Conservation (phyloP, 2,888 invertebrate genomes). For the Dynastes tityus region DNA sequence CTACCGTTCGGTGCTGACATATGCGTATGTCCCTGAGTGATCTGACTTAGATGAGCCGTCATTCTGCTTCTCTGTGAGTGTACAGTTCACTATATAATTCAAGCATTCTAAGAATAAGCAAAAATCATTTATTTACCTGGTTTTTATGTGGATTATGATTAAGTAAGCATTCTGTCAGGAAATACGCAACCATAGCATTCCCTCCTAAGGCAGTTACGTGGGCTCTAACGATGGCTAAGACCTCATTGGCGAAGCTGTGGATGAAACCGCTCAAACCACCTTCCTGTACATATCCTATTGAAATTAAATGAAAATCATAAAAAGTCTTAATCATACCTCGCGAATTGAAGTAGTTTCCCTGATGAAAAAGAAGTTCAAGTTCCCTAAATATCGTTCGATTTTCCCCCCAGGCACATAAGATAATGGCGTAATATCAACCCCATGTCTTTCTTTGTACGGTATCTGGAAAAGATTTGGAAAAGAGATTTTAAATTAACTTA, state of each 20-base stretch:
- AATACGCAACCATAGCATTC: constrained; percentile 95
- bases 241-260: constrained; percentile 94
- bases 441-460: constrained; percentile 72
- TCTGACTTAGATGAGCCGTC: too few relatives aligned
- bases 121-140: constrained; percentile 78
- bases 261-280: constrained; percentile 96
- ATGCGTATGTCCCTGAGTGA: too few relatives aligned
- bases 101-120: too few relatives aligned
- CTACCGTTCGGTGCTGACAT: too few relatives aligned
- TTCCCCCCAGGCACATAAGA: constrained; percentile 85
- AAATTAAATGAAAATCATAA: background rate
- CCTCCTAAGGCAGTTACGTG: constrained; percentile 95
- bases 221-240: constrained; percentile 92
- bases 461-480: constrained; percentile 64
- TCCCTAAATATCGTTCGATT: constrained; percentile 88
- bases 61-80: too few relatives aligned
- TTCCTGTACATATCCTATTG: constrained; percentile 70
- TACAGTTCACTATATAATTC: too few relatives aligned
- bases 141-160: constrained; percentile 96
- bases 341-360: constrained; percentile 93
- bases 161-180: constrained; percentile 92
- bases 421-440: constrained; percentile 88
- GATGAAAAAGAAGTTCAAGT: constrained; percentile 95
- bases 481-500: constrained; percentile 33
- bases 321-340: constrained; percentile 73